These are phyloP conservation scores for Tetragnatha montana DNA, from an alignment of 2,888 invertebrate genomes.

Conservation along the genomic window DNA sequence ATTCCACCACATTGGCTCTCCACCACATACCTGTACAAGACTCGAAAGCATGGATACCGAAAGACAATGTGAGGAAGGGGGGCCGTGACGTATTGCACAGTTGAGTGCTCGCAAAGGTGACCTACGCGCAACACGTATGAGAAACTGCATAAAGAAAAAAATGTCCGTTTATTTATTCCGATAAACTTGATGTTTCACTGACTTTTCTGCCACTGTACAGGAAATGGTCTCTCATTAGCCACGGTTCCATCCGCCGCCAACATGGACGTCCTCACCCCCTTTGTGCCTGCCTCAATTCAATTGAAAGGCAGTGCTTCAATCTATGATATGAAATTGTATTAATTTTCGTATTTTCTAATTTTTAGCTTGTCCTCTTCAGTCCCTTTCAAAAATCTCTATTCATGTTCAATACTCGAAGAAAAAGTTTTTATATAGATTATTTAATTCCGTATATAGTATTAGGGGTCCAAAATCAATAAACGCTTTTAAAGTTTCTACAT, in stretches of 20 bases:
- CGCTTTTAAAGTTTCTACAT: too few relatives aligned
- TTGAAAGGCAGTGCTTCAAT: not conserved
- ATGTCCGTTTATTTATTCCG: slow-evolving; percentile 56
- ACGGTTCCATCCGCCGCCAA: slow-evolving; percentile 48
- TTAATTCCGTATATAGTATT: too few relatives aligned
- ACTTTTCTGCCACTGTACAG: slow-evolving; percentile 64
- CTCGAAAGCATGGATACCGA: slow-evolving; percentile 64
- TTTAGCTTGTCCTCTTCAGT: too few relatives aligned
- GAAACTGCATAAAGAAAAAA: slow-evolving; percentile 61
- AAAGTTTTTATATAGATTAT: too few relatives aligned
- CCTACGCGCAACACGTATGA: slow-evolving; percentile 66
- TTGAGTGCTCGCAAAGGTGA: slow-evolving; percentile 68
- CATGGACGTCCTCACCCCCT: too few relatives aligned
- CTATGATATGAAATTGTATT: too few relatives aligned
- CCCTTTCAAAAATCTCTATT: too few relatives aligned
- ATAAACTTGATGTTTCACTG: slow-evolving; percentile 69
- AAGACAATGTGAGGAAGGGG: slow-evolving; percentile 58
- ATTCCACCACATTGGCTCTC: not conserved
- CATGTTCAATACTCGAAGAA: too few relatives aligned
- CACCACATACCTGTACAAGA: slow-evolving; percentile 41
- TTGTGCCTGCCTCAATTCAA: not conserved
- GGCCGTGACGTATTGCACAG: slow-evolving; percentile 64
- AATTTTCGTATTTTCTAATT: too few relatives aligned
- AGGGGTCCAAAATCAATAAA: too few relatives aligned
- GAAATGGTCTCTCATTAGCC: slow-evolving; percentile 66